Base-by-base conservation (phyloP, 2,888 invertebrate species). In the Dicycla oo region DNA sequence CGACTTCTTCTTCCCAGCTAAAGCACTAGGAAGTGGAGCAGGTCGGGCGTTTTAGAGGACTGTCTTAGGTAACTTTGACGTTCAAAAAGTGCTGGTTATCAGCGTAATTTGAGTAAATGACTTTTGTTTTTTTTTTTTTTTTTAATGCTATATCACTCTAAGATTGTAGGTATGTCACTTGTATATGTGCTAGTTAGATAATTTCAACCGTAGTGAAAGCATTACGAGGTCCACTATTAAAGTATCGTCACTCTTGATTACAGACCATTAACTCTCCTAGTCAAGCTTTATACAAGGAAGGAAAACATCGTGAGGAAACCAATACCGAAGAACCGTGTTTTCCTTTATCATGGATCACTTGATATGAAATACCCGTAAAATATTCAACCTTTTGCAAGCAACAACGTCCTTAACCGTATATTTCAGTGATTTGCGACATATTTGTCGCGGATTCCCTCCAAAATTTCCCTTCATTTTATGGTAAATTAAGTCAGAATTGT, bases 401-500 rank as follows among this genome's bases (percentile, higher is more conserved):
- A 60, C 23, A 64, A 73, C 38, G 45, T 40, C 26, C 34, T 49
- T 54, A 23, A 43, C 49, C 23, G 10, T 63, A 18, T 47, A 54
- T 30, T 49, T 51, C 47, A 67, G 18, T 34, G 34, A 63, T 26
- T n/a, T 58, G 69, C 62, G 68, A 60, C 81, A 75, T 72, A 72
- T 81, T 72, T 68, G 60, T 65, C 64, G 8, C 51, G 1, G 8
- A 38, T 60, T 47, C 45, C 13, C 18, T 40, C 3, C 38, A 54
- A 58, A 65, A 54, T 58, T 2, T 15, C n/a, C 57, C 51, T 23
- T 67, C 56, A 80, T 80, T 81, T 80, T 73, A 70, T 70, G 60
- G 60, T 65, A 73, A 83, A 85, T 86, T 68, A 82, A 73, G 49
- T 66, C 66, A 18, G 67, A 51, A 64, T 57, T 67, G 38, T 65